Base-by-base conservation (phyloP, 1,140 invertebrate genomes). In the Catajapyx aquilonaris region DNA sequence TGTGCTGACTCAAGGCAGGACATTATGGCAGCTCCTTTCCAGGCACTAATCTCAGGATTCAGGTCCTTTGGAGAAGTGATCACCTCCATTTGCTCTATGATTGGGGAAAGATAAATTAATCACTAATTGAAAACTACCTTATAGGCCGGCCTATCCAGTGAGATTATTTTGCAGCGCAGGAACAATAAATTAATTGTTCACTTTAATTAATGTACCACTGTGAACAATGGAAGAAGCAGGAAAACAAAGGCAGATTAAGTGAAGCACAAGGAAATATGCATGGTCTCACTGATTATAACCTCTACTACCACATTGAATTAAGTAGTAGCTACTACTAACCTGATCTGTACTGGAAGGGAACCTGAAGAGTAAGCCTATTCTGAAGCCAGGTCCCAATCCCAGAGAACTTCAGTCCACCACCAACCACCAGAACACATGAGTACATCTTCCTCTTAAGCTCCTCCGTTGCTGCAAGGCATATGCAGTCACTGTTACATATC, bases 361-460 rank as follows among this genome's bases (percentile, higher is more conserved):
- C 83, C 54, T 85, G 78, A 36, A 81, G 62, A 15, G 74, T 72
- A 32, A 95, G 68, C 43, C 80, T 64, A 50, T 87, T 86, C 50
- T 87, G 80, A 1, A 96, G 59, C 85, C 86, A 94, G 37, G 73
- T 73, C 18, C 76, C 69, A 16, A 90, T 69, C 4, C 86, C 86
- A 39, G 74, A 68, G 48, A 93, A 76, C 57, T 88, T 87, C 48
- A 86, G 76, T 13, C 81, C 81, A 13, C 85, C 84, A 16, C 88
- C 87, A 20, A 94, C 83, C 1, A 95, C 68, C 9, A 96, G 59
- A 43, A 96, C 81, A 50, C 78, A 86, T 37, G 78, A 83, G 49
- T 88, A 93, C 85, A 96, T 90, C 60, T 88, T 86, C 16, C 81
- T 64, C 58, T 90, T 91, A 23, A 91, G 57, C 44, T 96, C 88